A percentile compares a stretch with the other conserved stretches of the same genome.
These are phyloP conservation scores for Tetramorium bicarinatum DNA, from an alignment of 2,888 invertebrate species.

Conservation along the genomic window DNA sequence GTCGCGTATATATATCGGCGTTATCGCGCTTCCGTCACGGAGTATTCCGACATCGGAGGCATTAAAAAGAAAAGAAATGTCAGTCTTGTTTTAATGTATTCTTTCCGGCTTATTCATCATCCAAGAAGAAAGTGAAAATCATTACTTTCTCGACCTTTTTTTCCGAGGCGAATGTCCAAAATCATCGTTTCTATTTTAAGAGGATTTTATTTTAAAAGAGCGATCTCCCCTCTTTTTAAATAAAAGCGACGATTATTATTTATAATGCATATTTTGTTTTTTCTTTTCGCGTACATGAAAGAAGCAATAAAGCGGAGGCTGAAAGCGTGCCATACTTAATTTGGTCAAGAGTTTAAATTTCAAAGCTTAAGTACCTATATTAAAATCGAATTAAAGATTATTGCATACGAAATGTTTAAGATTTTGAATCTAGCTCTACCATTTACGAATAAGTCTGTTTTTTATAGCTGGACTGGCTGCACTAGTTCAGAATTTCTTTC, in stretches of 20 bases:
- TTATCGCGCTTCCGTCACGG: slow-evolving; percentile 22
- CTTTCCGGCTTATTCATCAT: background rate
- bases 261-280: background rate
- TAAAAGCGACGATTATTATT: background rate
- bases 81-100: background rate
- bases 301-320: background rate
- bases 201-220: no score
- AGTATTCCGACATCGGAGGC: background rate
- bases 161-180: background rate
- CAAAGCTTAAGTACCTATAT: background rate
- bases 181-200: background rate
- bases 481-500: no score
- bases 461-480: no score
- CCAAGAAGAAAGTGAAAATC: background rate
- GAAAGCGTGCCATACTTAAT: background rate
- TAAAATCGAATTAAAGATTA: background rate
- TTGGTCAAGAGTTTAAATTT: background rate
- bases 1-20: background rate
- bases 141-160: background rate
- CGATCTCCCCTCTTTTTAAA: no score
- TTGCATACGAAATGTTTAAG: background rate
- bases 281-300: background rate
- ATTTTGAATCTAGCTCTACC: no score
- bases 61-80: background rate
- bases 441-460: no score